Evolutionary conservation across 2,797 vertebrate genomes (phyloP), one percentile per base, ranked within the genome.

Genomic region (Lates japonicus): DNA sequence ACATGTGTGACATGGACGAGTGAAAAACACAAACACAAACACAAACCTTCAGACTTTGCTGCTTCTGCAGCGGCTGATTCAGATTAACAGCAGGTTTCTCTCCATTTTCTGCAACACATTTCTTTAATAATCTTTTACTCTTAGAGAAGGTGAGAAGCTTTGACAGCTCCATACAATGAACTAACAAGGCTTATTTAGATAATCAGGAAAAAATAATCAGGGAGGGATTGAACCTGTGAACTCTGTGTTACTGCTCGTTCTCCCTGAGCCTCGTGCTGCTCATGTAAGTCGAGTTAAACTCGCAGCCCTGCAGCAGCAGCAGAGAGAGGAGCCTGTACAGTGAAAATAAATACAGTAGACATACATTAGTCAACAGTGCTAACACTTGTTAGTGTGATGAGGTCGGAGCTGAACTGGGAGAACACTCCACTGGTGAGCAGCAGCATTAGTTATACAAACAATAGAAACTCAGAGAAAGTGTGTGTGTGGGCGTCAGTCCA

Each of bases 401-500:
- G 35, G 20, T 44, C 17, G 11, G 44, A 69, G 76, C 57, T 22
- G 7, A 44, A 59, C 20, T 22, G 58, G 64, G 35, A 57, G 55
- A 20, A 7, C 70, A 59, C 51, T 58, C 35, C 20, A 66, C 66
- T 73, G 75, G 48, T 60, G 68, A 60, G 59, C 33, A n/a, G 78
- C n/a, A 76, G 46, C 49, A 25, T 1, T 25, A 65, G 52, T 78
- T 65, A 19, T 4, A 74, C 81, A 72, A 84, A 80, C 65, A 78
- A 46, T 22, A 63, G 42, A 55, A 35, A 29, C 12, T 35, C 31
- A 39, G 17, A 37, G 62, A 37, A 33, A 9, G 37, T 31, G 71
- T 31, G 72, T 25, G 41, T 10, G 64, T 52, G 12, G 60, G 62
- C 11, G 0, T 46, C 39, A 4, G n/a, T 55, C 57, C 77, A 68